Base-by-base conservation (phyloP, 2,888 invertebrate species). In the Eulithis prunata region DNA sequence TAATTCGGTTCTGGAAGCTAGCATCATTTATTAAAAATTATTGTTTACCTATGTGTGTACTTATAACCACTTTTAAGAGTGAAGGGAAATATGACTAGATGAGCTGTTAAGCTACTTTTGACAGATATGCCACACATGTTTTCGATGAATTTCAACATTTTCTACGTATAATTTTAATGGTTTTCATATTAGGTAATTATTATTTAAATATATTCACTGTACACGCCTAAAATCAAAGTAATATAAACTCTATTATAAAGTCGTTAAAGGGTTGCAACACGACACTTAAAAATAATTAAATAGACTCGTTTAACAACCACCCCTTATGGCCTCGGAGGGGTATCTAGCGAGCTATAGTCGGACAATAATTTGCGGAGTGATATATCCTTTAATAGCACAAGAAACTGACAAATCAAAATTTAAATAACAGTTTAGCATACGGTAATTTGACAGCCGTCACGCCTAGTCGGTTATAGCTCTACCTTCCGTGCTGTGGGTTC, bases 261-360 rank as follows among this genome's bases (percentile, higher is more conserved):
- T 36, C 61, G 61, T 68, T 62, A 68, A 53, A 12, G 60, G 36
- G 58, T 11, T 13, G 64, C 10, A 61, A 68, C 61, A 49, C 52
- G 57, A 64, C 46, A 51, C 54, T 68, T 58, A 68, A 68, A 64
- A 68, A 64, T 64, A 64, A 68, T 68, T 68, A 62, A 64, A 68
- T 64, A 53, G 12, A 60, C 63, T 63, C 56, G 11, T 46, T 57
- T 60, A 60, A 55, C 55, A 56, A 56, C 51, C 59, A 52, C 64
- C 59, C 60, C 51, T 14, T 43, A 13, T 32, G 32, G 8, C 7
- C 5, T 4, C 21, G 0, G 32, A 13, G 60, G 56, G 59, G 21
- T 14, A 4, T 60, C 0, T 4, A 65, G 36, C 60, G 14, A 41
- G 28, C 60, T 60, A 53, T 54, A n/a, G 46, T 7, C 10, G 32